A percentile compares a stretch with the other conserved stretches of the same genome.
phyloP scores from a whole-genome alignment of 2,888 invertebrate genomes.

The Cheilosia soror region DNA sequence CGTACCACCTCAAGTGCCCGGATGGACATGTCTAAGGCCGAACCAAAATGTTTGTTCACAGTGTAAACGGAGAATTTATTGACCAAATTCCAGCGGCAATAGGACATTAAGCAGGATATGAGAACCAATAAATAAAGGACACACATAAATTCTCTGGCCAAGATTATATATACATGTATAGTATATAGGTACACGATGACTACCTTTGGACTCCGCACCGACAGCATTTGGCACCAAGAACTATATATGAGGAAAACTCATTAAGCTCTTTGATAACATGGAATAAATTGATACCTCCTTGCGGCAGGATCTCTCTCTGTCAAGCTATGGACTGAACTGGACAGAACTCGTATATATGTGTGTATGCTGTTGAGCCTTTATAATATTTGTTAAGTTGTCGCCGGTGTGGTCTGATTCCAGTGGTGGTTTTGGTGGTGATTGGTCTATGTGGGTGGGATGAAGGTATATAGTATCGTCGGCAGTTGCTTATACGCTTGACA shows the following conservation, averaged over 20 bases:
- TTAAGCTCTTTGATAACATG: constrained; percentile 72
- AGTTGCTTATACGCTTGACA: constrained; percentile 48
- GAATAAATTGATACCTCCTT: constrained; percentile 74
- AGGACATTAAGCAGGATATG: constrained; percentile 74
- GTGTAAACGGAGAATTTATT: constrained; percentile 74
- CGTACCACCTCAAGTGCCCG: constrained; percentile 64
- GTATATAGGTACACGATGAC: constrained; percentile 2
- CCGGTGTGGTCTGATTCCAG: constrained; percentile 43
- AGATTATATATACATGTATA: constrained; percentile 14
- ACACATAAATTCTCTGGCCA: constrained; percentile 64
- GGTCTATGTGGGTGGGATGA: not conserved
- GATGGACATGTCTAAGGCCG: constrained; percentile 73
- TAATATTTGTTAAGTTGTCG: constrained; percentile 73
- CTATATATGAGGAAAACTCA: constrained; percentile 60
- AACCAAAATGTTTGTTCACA: constrained; percentile 71
- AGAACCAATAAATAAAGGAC: constrained; percentile 74
- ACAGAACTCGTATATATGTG: not conserved
- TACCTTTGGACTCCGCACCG: not conserved
- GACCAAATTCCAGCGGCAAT: constrained; percentile 75
- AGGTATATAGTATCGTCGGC: not conserved
- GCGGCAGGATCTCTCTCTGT: constrained; percentile 58
- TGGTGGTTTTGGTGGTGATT: not conserved
- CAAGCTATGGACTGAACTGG: too few species aligned
- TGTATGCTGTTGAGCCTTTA: constrained; percentile 21
- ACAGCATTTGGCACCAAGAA: constrained; percentile 25